These are phyloP conservation scores for Gibbula magus DNA, from an alignment of 2,888 invertebrate species.

Conservation along the genomic window DNA sequence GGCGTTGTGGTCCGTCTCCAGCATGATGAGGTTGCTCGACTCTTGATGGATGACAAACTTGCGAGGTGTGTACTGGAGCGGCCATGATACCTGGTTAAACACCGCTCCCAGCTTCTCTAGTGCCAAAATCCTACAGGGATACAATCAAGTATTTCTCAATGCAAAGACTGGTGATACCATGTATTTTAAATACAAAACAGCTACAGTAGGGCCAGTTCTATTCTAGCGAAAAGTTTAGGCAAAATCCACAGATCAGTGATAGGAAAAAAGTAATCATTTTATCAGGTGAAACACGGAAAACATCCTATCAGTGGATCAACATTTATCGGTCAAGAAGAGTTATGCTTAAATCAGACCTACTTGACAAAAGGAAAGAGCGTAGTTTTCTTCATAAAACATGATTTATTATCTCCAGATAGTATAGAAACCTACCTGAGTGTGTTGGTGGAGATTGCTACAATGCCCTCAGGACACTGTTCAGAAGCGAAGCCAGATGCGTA, in stretches of 20 bases:
- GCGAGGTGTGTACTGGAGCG: slow-evolving; percentile 95
- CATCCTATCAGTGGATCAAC: no score
- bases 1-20: slow-evolving; percentile 98
- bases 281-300: no score
- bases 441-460: slow-evolving; percentile 98
- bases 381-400: no score
- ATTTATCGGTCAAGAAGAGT: no score
- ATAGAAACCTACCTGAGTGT: slow-evolving; percentile 82
- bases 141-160: neutral
- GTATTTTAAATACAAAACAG: no score
- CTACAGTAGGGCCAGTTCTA: no score
- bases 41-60: slow-evolving; percentile 95
- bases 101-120: slow-evolving; percentile 98
- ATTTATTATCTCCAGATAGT: no score
- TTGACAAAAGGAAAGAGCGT: no score
- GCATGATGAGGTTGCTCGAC: slow-evolving; percentile 89
- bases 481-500: slow-evolving; percentile 95
- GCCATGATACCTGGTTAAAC: slow-evolving; percentile 94
- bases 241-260: no score
- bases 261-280: no score
- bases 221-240: no score
- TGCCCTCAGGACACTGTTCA: slow-evolving; percentile 99
- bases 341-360: no score
- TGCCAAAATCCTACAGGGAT: slow-evolving; percentile 85
- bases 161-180: neutral